These are phyloP conservation scores for Lates calcarifer DNA, from an alignment of 2,113 vertebrate genomes.

Conservation along the genomic window DNA sequence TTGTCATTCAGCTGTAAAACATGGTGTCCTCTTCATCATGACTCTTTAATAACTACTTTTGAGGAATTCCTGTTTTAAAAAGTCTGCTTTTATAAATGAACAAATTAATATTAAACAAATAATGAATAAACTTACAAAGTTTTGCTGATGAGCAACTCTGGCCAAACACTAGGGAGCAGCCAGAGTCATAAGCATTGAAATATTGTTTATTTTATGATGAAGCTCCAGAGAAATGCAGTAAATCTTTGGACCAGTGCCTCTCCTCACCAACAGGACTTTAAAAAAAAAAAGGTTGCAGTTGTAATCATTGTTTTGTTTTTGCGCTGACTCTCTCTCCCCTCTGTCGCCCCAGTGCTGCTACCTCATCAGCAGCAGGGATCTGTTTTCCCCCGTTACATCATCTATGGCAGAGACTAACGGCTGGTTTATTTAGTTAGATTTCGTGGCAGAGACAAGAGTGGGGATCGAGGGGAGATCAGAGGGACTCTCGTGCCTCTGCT, in stretches of 20 bases:
- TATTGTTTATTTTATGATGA: neutral
- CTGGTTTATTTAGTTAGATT: constrained; percentile 53
- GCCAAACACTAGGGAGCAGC: neutral
- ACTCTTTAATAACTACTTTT: neutral
- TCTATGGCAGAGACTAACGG: constrained; percentile 25
- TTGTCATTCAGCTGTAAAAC: constrained; percentile 39
- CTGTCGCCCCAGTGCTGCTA: constrained; percentile 7
- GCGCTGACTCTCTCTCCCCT: constrained; percentile 11
- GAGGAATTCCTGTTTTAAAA: neutral
- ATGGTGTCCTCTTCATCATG: neutral
- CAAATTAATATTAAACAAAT: neutral
- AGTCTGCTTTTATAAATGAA: neutral
- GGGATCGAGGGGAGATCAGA: constrained; percentile 42
- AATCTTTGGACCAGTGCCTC: neutral
- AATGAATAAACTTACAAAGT: neutral
- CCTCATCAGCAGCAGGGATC: constrained; percentile 47
- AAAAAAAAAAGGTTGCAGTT: constrained; percentile 26
- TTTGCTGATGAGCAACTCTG: neutral
- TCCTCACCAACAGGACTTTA: neutral
- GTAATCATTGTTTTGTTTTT: constrained; percentile 29
- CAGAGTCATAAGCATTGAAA: neutral
- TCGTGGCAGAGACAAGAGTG: constrained; percentile 39
- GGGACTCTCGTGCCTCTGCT: constrained; percentile 12
- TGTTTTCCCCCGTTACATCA: constrained; percentile 59
- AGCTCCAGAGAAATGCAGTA: neutral